Conservation (phyloP, 1,140 invertebrate genomes). For the Solen grandis region DNA sequence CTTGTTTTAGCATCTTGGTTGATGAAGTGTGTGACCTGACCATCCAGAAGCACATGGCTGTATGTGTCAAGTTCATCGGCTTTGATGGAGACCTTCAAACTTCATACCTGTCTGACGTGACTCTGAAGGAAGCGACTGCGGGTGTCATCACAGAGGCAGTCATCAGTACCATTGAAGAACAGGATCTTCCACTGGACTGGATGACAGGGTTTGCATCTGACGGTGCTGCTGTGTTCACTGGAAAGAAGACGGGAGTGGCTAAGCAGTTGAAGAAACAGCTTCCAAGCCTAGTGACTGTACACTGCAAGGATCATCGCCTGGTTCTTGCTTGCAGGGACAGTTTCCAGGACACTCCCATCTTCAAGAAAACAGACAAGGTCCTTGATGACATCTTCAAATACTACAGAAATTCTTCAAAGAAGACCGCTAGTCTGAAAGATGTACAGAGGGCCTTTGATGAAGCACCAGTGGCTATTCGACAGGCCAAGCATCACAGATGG, state of each 20-base stretch:
- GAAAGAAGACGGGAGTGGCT: slow-evolving; percentile 1
- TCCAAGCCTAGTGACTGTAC: background rate
- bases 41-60: slow-evolving; percentile 18
- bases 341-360: background rate
- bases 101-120: slow-evolving; percentile 5
- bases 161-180: background rate
- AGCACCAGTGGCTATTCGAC: background rate
- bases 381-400: background rate
- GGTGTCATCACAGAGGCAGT: background rate
- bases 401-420: slow-evolving; percentile 1
- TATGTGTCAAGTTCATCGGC: background rate
- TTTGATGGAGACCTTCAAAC: no score
- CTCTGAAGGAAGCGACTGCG: slow-evolving; percentile 1
- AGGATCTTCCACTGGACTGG: background rate
- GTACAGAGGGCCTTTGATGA: slow-evolving; percentile 7
- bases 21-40: slow-evolving; percentile 21
- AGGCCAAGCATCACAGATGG: no score
- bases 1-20: slow-evolving; percentile 6
- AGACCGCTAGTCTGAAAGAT: slow-evolving; percentile 1
- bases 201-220: slow-evolving; percentile 23
- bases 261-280: background rate
- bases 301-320: slow-evolving; percentile 3
- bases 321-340: slow-evolving; percentile 4
- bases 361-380: slow-evolving; percentile 11
- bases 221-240: background rate